These are phyloP conservation scores for Euzophera pinguis DNA, from an alignment of 2,888 invertebrate genomes.

Conservation along the genomic window DNA sequence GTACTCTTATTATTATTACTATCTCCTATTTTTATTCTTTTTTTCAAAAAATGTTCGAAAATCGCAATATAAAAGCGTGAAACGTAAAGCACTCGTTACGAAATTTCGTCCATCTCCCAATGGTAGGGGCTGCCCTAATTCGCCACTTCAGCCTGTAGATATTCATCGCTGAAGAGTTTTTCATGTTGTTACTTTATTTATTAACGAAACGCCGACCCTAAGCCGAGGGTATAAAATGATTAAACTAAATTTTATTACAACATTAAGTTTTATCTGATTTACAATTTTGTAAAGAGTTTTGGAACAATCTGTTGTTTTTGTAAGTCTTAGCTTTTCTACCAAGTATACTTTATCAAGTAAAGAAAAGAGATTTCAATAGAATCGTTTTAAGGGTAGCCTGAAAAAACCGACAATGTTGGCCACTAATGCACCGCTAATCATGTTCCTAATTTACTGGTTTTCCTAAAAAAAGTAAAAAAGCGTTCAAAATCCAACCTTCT, in stretches of 20 bases:
- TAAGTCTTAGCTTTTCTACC: no score
- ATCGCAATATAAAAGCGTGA: neutral
- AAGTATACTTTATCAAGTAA: no score
- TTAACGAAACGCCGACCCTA: conserved; percentile 7
- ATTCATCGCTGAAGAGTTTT: conserved; percentile 19
- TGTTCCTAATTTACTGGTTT: no score
- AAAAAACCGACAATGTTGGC: no score
- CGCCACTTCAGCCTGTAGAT: conserved; percentile 14
- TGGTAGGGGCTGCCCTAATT: conserved; percentile 9
- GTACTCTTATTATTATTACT: no score
- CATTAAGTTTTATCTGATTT: neutral
- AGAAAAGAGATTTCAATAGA: no score
- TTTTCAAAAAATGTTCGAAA: neutral
- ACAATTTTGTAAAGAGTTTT: neutral
- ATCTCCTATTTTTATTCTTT: no score
- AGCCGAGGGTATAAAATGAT: neutral
- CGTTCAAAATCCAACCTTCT: no score
- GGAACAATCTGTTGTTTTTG: no score
- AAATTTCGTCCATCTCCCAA: neutral
- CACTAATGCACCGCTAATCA: no score
- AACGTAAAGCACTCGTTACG: neutral
- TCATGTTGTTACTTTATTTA: conserved; percentile 18
- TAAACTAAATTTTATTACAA: neutral
- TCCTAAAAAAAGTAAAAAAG: no score
- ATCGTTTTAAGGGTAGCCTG: no score